Base-by-base conservation (phyloP, 2,888 invertebrate species). In the Drosophila recens region DNA sequence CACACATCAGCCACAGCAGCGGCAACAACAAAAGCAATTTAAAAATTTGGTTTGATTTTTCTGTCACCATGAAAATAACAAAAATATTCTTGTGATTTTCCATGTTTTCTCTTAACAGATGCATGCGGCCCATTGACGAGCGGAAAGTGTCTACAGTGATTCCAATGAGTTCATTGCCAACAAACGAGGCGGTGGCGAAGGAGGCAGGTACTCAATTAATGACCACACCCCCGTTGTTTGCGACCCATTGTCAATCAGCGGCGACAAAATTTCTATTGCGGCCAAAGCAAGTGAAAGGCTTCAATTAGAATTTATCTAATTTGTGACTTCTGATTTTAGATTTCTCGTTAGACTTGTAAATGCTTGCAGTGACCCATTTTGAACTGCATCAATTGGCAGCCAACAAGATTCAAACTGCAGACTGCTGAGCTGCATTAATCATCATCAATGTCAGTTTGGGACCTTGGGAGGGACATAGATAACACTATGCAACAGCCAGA, bases 191-290 rank as follows among this genome's bases (percentile, higher is more conserved):
- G 48, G 17, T 49, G 48, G n/a, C 40, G 33, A 33, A 30, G 34
- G 34, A 10, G 6, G 49, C 15, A 49, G 17, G 34, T 49, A 34
- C 49, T 49, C 63, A 70, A 75, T 69, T 58, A 67, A 59, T 56
- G 64, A 61, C 63, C 72, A 58, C 63, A 68, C 75, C 72, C 57
- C 56, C 30, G 10, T 6, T 11, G n/a, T 6, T 17, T 11, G 43
- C 48, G 46, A 38, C 61, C 67, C 63, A 52, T 51, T 82, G 75
- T 73, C 76, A 81, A 79, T 82, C 75, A 78, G 43, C 36, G 67
- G 69, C 48, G 46, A 59, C 38, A 51, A 71, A 71, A 69, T 51
- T 51, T 53, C 56, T 49, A 64, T 59, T 56, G 52, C 13, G 34
- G 13, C 43, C 52, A 17, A 4, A 17, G 34, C 45, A 61, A 63